phyloP scores from a whole-genome alignment of 2,113 vertebrate species.

The Anoplopoma fimbria region DNA sequence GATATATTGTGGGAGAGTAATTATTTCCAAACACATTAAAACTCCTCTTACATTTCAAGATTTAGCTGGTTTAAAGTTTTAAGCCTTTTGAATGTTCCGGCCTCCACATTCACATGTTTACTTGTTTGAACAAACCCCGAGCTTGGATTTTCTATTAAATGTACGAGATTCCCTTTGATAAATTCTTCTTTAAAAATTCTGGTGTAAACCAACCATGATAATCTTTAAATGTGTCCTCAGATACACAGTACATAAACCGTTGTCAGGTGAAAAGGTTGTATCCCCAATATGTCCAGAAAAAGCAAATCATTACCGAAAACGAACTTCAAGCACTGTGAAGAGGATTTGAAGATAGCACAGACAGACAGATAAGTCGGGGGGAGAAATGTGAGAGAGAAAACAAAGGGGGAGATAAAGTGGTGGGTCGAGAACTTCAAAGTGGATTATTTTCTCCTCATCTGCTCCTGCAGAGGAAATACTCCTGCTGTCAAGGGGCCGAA shows the following conservation, averaged over 20 bases:
- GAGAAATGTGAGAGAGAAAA: not conserved
- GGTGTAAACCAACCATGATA: not conserved
- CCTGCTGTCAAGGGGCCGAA: conserved; percentile 44
- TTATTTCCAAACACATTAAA: not conserved
- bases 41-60: too few species aligned
- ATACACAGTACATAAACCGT: not conserved
- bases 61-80: not conserved
- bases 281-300: not conserved
- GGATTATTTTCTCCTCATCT: conserved; percentile 53
- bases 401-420: conserved; percentile 37
- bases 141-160: not conserved
- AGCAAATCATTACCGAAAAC: not conserved
- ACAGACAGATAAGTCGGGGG: not conserved
- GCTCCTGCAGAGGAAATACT: conserved; percentile 35
- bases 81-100: not conserved
- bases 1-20: not conserved
- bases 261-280: not conserved
- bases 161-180: not conserved
- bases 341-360: not conserved
- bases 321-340: not conserved
- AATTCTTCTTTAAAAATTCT: not conserved
- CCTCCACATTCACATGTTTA: not conserved
- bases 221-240: not conserved
- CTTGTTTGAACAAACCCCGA: not conserved
- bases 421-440: conserved; percentile 38